Base-by-base conservation (phyloP, 2,113 vertebrate species). In the Platichthys flesus region DNA sequence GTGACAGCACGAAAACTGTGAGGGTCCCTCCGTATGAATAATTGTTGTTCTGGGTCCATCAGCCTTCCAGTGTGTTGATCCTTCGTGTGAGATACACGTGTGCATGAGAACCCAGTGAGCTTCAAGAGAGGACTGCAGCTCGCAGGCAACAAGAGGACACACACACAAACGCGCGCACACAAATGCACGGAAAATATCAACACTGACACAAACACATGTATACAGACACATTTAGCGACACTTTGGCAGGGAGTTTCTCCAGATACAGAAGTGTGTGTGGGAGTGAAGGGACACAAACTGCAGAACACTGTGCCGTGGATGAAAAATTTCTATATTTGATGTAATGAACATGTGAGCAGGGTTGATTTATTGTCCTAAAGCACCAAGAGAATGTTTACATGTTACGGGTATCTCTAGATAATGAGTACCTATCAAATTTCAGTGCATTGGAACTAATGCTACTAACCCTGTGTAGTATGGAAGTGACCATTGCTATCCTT, bases 221-320 rank as follows among this genome's bases (percentile, higher is more conserved):
- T 31, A 59, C 57, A 31, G 57, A 57, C 31, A 78, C 57, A 76
- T 66, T 80, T 62, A 73, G 60, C 65, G 57, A 24, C 59, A 75
- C 55, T 62, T 69, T 55, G 71, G 68, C 76, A 58, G 49, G 3
- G 54, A 68, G 37, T 66, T 67, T 75, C 77, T 81, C 28, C 54
- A 75, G 74, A 83, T 76, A 84, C 67, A 83, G 12, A 81, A 71
- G 73, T 79, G 73, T 82, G 80, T 79, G 85, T 73, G 83, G 82
- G 76, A 82, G 81, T 81, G 69, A 79, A 73, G 67, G 49, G 64
- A 78, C 57, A 66, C 42, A 74, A 62, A 63, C 68, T 69, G 47
- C 65, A 67, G 58, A 73, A 68, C 69, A 62, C 54, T 37, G 35
- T 77, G 61, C 42, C 1, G 40, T 35, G 51, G 73, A 26, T 67